Base-by-base conservation (phyloP, 2,797 vertebrate species). In the Peromyscus melanophrys region DNA sequence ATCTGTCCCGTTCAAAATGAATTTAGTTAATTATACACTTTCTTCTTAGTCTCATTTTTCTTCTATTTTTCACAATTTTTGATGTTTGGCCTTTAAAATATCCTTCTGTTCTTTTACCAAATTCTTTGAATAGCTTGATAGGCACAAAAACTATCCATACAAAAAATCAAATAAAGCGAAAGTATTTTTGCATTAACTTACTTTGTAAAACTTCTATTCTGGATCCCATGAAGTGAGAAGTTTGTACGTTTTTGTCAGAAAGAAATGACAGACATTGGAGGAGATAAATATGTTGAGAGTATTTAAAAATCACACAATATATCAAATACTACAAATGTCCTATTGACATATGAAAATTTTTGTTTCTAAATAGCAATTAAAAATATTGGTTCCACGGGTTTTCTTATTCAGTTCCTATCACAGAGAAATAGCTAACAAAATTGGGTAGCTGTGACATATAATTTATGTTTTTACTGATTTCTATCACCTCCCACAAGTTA, bases 1-100 rank as follows among this genome's bases (percentile, higher is more conserved):
- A 94, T 82, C 73, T 95, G 84, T 94, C 49, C 67, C 67, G 1
- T 73, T 93, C 65, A 84, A 93, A 97, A 67, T 19, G 14, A 86
- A 75, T 78, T 78, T 83, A 40, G 55, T 65, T 93, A 89, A 61
- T 92, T 63, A 94, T 55, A 93, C 1, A 40, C 6, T 91, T 86
- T 61, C 37, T 75, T 75, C 52, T 80, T 95, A 40, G 49, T 40
- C 1, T 34, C 12, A 31, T 17, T 83, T 95, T 73, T 43, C 4
- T 46, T 71, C 17, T 46, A 25, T 37, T 69, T 90, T 85, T 52
- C 27, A 59, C 23, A 59, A 2, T n/a, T 59, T 78, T 31, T 23
- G 65, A 10, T 14, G 78, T 55, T 84, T 75, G n/a, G 46, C 12
- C 1, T 71, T 95, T 16, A 55, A 75, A 25, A 77, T 67, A 69